A percentile compares a stretch with the other conserved stretches of the same genome.
These are phyloP conservation scores for Stomorhina lunata DNA, from an alignment of 2,888 invertebrate species.

Conservation along the genomic window DNA sequence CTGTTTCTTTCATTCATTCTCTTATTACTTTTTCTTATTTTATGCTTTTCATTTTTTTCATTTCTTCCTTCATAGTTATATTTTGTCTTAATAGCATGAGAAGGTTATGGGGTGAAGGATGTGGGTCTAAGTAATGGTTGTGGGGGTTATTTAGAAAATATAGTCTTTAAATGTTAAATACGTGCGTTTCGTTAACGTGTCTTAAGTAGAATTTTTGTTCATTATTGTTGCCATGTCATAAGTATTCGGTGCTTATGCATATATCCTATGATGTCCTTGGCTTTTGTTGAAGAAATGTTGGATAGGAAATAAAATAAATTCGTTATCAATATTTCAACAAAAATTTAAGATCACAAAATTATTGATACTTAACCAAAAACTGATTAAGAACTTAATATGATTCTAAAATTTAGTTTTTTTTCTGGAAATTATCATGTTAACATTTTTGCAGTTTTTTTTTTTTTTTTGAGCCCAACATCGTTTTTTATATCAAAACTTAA, in stretches of 20 bases:
- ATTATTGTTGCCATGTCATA: not conserved
- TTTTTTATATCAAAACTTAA: too few relatives aligned
- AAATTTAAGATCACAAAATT: too few relatives aligned
- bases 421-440: too few relatives aligned
- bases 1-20: not conserved
- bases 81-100: constrained; percentile 35
- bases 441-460: too few relatives aligned
- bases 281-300: not conserved
- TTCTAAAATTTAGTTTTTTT: too few relatives aligned
- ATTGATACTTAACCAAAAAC: too few relatives aligned
- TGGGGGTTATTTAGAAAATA: constrained; percentile 13
- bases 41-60: constrained; percentile 25
- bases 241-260: not conserved
- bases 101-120: constrained; percentile 24
- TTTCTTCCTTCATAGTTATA: constrained; percentile 29
- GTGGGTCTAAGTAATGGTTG: not conserved
- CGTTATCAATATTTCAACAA: too few relatives aligned
- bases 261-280: constrained; percentile 29
- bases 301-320: not conserved
- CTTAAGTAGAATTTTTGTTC: not conserved
- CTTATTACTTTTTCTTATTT: constrained; percentile 17
- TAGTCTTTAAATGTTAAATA: constrained; percentile 48
- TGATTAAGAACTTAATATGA: too few relatives aligned
- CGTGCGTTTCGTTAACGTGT: constrained; percentile 45
- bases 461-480: too few relatives aligned